These are phyloP conservation scores for Actias luna DNA, from an alignment of 2,888 invertebrate genomes.

Conservation along the genomic window DNA sequence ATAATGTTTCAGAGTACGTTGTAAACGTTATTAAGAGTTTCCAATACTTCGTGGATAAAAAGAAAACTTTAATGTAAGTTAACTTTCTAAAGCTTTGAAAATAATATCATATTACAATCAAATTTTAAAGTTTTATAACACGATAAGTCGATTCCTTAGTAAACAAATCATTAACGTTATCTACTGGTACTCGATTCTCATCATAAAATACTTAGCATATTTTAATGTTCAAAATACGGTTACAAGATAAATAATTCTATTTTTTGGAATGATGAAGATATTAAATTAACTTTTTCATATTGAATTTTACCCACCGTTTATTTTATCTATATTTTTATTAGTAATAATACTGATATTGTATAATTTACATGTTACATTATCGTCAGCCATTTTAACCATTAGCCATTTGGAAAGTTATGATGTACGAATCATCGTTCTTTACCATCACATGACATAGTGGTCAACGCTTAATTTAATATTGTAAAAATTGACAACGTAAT, in stretches of 20 bases:
- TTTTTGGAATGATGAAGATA: not conserved
- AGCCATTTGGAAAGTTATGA: too few species aligned
- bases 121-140: slow-evolving; percentile 34
- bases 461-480: too few species aligned
- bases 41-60: not conserved
- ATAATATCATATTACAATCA: slow-evolving; percentile 40
- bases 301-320: not conserved
- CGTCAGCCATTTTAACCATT: too few species aligned
- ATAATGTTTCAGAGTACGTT: not conserved
- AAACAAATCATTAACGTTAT: slow-evolving; percentile 49
- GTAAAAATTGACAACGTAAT: too few species aligned
- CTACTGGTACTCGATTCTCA: slow-evolving; percentile 39
- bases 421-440: too few species aligned
- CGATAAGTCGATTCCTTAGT: slow-evolving; percentile 36
- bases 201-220: slow-evolving; percentile 36
- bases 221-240: not conserved
- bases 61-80: slow-evolving; percentile 16
- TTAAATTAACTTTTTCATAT: not conserved
- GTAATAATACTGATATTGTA: too few species aligned
- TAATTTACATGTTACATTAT: too few species aligned
- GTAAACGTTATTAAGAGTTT: not conserved
- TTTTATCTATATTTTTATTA: not conserved
- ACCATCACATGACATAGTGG: too few species aligned
- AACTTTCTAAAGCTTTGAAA: slow-evolving; percentile 15
- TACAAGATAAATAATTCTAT: not conserved